Evolutionary conservation across 2,888 invertebrate species (phyloP).

Genomic region (Tupiocoris notatus): DNA sequence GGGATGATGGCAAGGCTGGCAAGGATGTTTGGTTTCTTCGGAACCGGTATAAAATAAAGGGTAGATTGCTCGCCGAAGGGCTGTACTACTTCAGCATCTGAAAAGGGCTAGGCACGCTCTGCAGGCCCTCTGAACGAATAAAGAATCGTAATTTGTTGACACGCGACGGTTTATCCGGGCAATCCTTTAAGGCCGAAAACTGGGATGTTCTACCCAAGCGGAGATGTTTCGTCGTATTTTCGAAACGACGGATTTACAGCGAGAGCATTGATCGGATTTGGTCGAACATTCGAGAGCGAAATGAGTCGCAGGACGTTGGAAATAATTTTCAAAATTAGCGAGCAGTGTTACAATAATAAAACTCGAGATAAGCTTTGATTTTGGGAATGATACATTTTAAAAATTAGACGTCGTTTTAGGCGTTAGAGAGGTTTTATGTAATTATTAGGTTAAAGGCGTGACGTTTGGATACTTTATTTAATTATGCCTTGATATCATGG

Average conservation of each 20-base stretch:
- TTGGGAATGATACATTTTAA: no score
- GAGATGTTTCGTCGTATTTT: not conserved
- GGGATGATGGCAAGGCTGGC: conserved; percentile 7
- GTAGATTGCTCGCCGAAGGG: conserved; percentile 6
- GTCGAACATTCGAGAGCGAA: no score
- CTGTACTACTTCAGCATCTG: not conserved
- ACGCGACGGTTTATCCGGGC: conserved; percentile 27
- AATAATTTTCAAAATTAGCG: no score
- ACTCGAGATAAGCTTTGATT: no score
- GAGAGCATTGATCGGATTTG: no score
- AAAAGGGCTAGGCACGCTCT: conserved; percentile 4
- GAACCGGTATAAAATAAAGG: conserved; percentile 24
- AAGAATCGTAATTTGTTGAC: conserved; percentile 41
- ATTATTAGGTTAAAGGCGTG: no score
- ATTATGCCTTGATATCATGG: no score
- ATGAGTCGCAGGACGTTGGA: no score
- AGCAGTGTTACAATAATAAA: no score
- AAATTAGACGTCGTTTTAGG: no score
- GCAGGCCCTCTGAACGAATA: conserved; percentile 8
- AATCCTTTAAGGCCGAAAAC: not conserved
- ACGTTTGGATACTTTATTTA: no score
- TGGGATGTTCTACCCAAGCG: not conserved
- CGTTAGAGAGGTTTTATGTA: no score
- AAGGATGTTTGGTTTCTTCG: conserved; percentile 18
- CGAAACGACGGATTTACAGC: not conserved